Percentiles rank a stretch among this genome's conserved stretches.
Conservation (phyloP, 2,113 vertebrate species). For the Phainopepla nitens region DNA sequence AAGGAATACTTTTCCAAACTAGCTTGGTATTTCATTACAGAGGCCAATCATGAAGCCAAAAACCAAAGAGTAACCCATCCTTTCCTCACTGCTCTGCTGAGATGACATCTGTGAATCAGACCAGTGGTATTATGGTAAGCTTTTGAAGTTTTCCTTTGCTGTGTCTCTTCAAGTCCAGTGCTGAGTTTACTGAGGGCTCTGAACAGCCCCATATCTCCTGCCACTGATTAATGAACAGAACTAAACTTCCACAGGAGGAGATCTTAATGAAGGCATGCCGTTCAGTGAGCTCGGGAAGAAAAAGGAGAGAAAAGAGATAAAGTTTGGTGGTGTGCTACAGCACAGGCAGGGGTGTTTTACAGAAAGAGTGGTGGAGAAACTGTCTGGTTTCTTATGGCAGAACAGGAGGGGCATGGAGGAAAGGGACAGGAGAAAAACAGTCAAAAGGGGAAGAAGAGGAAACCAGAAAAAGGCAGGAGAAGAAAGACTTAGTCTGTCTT, state of each 20-base stretch:
- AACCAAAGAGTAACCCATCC: background rate
- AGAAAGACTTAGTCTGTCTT: background rate
- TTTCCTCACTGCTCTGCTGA: background rate
- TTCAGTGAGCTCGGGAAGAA: background rate
- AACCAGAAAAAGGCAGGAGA: background rate
- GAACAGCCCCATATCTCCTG: background rate
- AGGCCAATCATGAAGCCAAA: background rate
- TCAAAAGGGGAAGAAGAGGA: background rate
- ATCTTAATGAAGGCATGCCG: background rate
- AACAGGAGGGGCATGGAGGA: background rate
- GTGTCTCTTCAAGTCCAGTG: background rate
- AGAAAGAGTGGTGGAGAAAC: background rate
- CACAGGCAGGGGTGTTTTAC: background rate
- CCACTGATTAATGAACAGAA: background rate
- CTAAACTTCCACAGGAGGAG: background rate
- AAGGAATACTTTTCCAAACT: background rate
- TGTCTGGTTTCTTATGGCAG: background rate
- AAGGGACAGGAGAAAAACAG: background rate
- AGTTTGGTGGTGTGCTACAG: background rate
- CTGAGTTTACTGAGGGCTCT: background rate
- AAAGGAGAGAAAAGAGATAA: background rate
- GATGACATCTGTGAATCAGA: background rate
- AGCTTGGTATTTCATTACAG: background rate
- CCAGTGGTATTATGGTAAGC: background rate
- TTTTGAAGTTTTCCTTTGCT: background rate